Conservation (phyloP, 2,797 vertebrate genomes). For the Poecilia velifera region DNA sequence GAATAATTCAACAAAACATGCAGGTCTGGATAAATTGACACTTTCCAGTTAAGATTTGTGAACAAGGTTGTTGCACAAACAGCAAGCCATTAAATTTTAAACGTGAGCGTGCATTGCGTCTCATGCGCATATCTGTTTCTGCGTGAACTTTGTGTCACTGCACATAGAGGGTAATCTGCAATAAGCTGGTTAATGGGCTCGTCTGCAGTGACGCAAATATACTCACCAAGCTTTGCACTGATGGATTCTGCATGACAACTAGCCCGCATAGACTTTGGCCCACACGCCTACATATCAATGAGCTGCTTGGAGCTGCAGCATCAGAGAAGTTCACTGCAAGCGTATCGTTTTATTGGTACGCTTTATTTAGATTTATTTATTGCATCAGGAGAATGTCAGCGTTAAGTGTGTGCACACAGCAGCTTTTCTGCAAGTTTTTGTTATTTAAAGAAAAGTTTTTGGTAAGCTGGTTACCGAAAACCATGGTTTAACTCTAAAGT, state of each 20-base stretch:
- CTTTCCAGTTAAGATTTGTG: background rate
- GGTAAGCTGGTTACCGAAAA: background rate
- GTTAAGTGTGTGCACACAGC: background rate
- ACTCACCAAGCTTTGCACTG: conserved; percentile 64
- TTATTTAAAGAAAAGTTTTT: background rate
- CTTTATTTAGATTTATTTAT: background rate
- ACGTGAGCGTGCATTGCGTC: background rate
- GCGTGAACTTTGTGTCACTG: conserved; percentile 49
- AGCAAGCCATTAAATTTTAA: background rate
- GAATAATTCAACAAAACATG: background rate
- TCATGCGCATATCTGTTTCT: conserved; percentile 19
- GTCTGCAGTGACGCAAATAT: conserved; percentile 79
- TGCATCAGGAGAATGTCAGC: background rate
- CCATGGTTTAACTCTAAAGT: background rate
- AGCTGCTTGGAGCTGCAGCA: background rate
- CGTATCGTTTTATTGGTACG: background rate
- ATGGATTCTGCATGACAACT: conserved; percentile 79
- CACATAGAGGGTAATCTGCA: conserved; percentile 78
- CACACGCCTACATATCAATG: conserved; percentile 39
- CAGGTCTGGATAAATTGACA: background rate
- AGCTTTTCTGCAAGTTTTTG: background rate
- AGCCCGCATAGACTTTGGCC: conserved; percentile 59
- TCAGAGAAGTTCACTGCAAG: background rate
- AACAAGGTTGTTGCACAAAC: background rate
- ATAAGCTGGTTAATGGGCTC: conserved; percentile 85